A percentile compares a stretch with the other conserved stretches of the same genome.
Evolutionary conservation across 2,797 vertebrate genomes (phyloP).

Genomic region (Malurus splendens): DNA sequence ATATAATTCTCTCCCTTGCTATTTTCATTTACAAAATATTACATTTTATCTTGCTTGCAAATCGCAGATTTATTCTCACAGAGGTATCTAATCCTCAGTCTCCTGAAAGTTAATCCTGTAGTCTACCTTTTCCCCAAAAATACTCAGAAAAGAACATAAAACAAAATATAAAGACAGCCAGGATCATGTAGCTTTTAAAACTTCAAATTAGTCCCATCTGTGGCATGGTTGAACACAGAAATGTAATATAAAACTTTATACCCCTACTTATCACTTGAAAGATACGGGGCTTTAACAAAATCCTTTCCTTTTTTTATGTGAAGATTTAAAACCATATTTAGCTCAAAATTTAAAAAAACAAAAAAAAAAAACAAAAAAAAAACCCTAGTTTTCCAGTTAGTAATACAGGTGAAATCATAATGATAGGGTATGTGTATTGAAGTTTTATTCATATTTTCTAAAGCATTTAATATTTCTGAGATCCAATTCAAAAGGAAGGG

Average conservation of each 20-base stretch:
- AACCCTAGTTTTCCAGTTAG: background rate
- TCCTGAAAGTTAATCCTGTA: slow-evolving; percentile 42
- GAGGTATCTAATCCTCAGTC: slow-evolving; percentile 40
- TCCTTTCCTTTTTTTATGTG: background rate
- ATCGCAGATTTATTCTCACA: slow-evolving; percentile 44
- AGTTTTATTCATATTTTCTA: background rate
- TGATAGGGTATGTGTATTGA: background rate
- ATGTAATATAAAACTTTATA: slow-evolving; percentile 39
- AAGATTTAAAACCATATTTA: background rate
- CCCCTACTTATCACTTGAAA: background rate
- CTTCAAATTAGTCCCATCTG: slow-evolving; percentile 56
- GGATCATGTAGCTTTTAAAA: slow-evolving; percentile 38
- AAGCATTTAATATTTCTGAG: background rate
- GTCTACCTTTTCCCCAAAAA: slow-evolving; percentile 6
- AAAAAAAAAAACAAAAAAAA: background rate
- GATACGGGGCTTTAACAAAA: background rate
- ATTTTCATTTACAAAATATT: slow-evolving; percentile 31
- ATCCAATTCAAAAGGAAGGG: slow-evolving; percentile 7
- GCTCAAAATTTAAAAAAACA: background rate
- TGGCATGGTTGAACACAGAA: background rate
- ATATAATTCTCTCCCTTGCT: background rate
- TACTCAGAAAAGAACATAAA: slow-evolving; percentile 45
- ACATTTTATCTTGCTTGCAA: slow-evolving; percentile 8
- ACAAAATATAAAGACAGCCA: slow-evolving; percentile 33
- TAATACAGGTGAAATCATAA: background rate